A percentile compares a stretch with the other conserved stretches of the same genome.
Conservation (phyloP, 2,113 vertebrate genomes). For the Gymnorhina tibicen region DNA sequence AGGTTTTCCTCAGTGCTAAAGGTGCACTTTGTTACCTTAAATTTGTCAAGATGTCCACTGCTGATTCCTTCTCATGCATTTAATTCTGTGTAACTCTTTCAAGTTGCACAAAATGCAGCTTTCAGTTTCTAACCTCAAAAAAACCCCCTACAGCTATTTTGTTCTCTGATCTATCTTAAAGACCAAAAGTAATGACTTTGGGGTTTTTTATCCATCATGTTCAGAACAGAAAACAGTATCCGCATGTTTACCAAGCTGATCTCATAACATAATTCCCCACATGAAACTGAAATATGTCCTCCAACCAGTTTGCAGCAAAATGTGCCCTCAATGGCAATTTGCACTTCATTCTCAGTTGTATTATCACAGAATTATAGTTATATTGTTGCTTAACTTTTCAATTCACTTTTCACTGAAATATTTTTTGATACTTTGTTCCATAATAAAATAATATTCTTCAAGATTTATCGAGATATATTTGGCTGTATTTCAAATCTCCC, state of each 20-base stretch:
- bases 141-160: not conserved
- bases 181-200: not conserved
- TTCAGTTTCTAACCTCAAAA: not conserved
- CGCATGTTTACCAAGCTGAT: not conserved
- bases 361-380: not conserved
- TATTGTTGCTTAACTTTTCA: not conserved
- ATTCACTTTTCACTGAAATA: not conserved
- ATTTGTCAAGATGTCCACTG: not conserved
- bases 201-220: not conserved
- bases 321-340: not conserved
- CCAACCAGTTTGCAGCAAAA: not conserved
- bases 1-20: not conserved
- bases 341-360: not conserved
- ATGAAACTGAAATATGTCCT: not conserved
- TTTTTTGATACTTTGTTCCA: not conserved
- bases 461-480: not conserved
- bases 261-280: not conserved
- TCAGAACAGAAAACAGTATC: not conserved
- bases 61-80: not conserved
- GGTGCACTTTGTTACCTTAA: not conserved
- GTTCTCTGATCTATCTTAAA: not conserved
- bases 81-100: not conserved
- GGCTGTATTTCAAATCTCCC: not conserved
- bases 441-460: not conserved
- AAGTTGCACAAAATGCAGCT: not conserved